Evolutionary conservation across 2,113 vertebrate genomes (phyloP).

Genomic region (Laticauda colubrina): DNA sequence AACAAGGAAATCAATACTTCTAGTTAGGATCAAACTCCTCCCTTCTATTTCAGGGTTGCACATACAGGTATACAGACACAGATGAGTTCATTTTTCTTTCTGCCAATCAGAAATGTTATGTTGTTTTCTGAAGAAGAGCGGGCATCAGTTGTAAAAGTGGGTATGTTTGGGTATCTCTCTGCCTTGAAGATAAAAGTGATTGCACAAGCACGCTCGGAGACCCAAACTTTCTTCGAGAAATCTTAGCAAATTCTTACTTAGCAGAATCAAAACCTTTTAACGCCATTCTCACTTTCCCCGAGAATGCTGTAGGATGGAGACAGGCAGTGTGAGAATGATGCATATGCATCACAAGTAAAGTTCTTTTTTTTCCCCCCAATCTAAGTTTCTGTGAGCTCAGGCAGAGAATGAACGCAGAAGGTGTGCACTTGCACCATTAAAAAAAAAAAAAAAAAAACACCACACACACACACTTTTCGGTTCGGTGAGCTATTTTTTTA

Average conservation of each 20-base stretch:
- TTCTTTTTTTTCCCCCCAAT: not conserved
- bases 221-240: not conserved
- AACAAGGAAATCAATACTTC: not conserved
- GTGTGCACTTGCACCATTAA: not conserved
- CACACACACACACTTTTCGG: not conserved
- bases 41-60: not conserved
- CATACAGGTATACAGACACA: not conserved
- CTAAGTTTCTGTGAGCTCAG: not conserved
- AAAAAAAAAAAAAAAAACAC: too few species aligned
- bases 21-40: not conserved
- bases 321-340: not conserved
- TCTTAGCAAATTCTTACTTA: not conserved
- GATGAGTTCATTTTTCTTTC: not conserved
- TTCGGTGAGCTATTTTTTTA: not conserved
- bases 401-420: not conserved
- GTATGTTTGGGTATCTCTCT: too few species aligned
- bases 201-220: not conserved
- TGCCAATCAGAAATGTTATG: not conserved
- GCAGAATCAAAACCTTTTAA: not conserved
- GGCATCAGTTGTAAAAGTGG: not conserved
- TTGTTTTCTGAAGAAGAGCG: not conserved
- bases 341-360: not conserved
- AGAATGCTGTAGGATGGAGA: not conserved
- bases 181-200: not conserved
- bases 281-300: not conserved